These are phyloP conservation scores for Thera obeliscata DNA, from an alignment of 2,888 invertebrate species.

Conservation along the genomic window DNA sequence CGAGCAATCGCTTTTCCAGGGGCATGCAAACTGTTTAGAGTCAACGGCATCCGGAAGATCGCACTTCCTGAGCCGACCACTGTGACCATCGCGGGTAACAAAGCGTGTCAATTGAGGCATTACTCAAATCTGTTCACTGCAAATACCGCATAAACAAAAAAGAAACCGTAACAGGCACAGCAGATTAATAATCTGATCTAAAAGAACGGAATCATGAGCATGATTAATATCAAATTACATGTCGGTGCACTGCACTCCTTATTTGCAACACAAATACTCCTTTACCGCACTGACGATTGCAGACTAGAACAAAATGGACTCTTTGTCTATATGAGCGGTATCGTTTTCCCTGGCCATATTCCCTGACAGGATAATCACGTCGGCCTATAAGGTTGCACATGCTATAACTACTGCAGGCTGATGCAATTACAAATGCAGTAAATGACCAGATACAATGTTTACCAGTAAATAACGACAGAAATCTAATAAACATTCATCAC, in stretches of 20 bases:
- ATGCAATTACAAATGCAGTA: conserved; percentile 30
- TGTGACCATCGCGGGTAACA: conserved; percentile 41
- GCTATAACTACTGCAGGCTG: conserved; percentile 20
- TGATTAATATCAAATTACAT: conserved; percentile 10
- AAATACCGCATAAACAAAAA: conserved; percentile 17
- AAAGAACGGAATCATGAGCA: conserved; percentile 7
- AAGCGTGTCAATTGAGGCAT: conserved; percentile 41
- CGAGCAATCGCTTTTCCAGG: background rate
- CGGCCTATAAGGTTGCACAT: conserved; percentile 35
- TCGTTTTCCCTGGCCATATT: conserved; percentile 33
- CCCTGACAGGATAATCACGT: conserved; percentile 24
- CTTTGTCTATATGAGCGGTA: conserved; percentile 24
- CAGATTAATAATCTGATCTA: conserved; percentile 14
- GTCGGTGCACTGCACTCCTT: conserved; percentile 16
- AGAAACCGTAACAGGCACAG: conserved; percentile 13
- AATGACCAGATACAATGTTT: conserved; percentile 28
- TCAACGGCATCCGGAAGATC: conserved; percentile 46
- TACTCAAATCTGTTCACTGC: conserved; percentile 34
- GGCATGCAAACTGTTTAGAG: conserved; percentile 36
- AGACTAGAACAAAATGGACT: conserved; percentile 34
- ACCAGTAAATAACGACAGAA: conserved; percentile 28
- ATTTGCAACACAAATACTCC: conserved; percentile 32
- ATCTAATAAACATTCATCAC: conserved; percentile 46
- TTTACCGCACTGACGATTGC: conserved; percentile 28
- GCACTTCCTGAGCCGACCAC: conserved; percentile 47